Base-by-base conservation (phyloP, 2,888 invertebrate genomes). In the Eupeodes luniger region DNA sequence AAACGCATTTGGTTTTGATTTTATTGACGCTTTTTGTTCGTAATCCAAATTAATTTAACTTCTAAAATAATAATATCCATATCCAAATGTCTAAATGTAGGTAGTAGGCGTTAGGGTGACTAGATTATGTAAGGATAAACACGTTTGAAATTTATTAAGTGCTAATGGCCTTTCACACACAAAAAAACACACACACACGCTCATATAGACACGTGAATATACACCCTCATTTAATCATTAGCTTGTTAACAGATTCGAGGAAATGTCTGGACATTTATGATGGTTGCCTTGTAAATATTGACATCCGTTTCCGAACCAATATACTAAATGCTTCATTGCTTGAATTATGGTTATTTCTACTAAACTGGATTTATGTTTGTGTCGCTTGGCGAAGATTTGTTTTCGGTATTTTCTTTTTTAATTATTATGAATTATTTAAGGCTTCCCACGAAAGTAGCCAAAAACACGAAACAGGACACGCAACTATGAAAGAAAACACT, bases 211-310 rank as follows among this genome's bases (percentile, higher is more conserved):
- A n/a, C 53, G 19, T 1, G 27, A 27, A 27, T 27, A 27, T 70
- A 77, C 77, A 70, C 70, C 70, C 76, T 36, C 55, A 64, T 77
- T 70, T 49, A 44, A 64, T 82, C 27, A 57, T 64, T 64, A 19
- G 62, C 49, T 40, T 77, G 70, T 77, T 77, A 64, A 81, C 53
- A 76, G 61, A 76, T 69, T 75, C 47, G 44, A 57, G 44, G 40
- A 40, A 64, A 44, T 57, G 10, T 55, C 51, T 19, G 64, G 64
- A 78, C 67, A 7, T 67, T 78, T 78, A 34, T 59, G 19, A 67
- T 67, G 16, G 49, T 51, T 57, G 66, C 11, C 67, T 36, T n/a
- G 34, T 66, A 66, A 77, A 67, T 66, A 77, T 57, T 77, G 57
- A 57, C 77, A 66, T 34, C 66, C 57, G 27, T 67, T 7, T 16